phyloP scores from a whole-genome alignment of 1,140 invertebrate species.

The Ceratosolen fusciceps region DNA sequence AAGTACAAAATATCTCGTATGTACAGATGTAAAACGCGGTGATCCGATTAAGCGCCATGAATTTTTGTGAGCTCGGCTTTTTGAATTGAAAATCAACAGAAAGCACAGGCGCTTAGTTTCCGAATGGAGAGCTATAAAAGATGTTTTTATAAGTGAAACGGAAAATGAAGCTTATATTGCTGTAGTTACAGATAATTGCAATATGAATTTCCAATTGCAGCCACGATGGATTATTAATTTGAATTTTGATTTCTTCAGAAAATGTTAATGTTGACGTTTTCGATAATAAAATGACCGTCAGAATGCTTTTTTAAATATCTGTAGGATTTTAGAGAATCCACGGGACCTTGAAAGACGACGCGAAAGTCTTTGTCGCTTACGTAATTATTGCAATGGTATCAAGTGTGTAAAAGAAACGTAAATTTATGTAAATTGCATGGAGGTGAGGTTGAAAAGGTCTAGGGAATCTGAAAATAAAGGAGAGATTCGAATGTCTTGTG shows the following conservation, averaged over 20 bases:
- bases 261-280: too few species aligned
- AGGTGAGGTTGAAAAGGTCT: too few species aligned
- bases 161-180: constrained; percentile 26
- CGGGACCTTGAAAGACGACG: too few species aligned
- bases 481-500: too few species aligned
- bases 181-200: constrained; percentile 12
- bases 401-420: too few species aligned
- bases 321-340: too few species aligned
- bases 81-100: constrained; percentile 17
- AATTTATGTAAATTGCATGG: too few species aligned
- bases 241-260: neutral
- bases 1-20: constrained; percentile 28
- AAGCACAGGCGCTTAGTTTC: constrained; percentile 3
- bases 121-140: neutral
- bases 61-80: neutral
- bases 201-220: constrained; percentile 32
- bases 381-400: too few species aligned
- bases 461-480: too few species aligned
- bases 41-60: constrained; percentile 30
- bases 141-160: constrained; percentile 10
- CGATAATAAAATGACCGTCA: too few species aligned
- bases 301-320: too few species aligned
- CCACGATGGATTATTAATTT: neutral
- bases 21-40: neutral
- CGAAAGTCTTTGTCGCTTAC: too few species aligned